These are phyloP conservation scores for Cepphus grylle DNA, from an alignment of 2,113 vertebrate genomes.

Conservation along the genomic window DNA sequence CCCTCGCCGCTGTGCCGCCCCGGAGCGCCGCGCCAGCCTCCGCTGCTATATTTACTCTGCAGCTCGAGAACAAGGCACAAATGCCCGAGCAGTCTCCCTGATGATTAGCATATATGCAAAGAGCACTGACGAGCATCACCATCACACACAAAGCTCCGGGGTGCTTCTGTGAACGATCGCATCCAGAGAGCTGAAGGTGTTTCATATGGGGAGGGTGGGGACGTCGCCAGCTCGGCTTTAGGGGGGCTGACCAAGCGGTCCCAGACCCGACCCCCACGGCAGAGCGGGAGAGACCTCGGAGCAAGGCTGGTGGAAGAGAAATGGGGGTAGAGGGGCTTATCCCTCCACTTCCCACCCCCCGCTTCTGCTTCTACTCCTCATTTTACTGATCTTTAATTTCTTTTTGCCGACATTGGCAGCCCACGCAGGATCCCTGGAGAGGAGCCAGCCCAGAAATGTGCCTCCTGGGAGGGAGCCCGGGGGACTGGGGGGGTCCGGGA, in stretches of 20 bases:
- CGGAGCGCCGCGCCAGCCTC: fast-evolving
- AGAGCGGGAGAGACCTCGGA: fast-evolving
- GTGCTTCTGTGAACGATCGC: fast-evolving
- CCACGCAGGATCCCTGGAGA: not conserved
- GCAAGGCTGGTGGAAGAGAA: not conserved
- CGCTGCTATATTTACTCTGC: not conserved
- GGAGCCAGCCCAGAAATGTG: not conserved
- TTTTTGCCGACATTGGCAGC: fast-evolving
- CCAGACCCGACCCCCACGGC: fast-evolving
- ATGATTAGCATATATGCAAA: not conserved
- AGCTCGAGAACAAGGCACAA: not conserved
- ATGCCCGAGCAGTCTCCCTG: not conserved
- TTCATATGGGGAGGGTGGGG: fast-evolving
- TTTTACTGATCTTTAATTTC: not conserved
- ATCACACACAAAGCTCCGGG: fast-evolving
- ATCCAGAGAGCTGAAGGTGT: not conserved
- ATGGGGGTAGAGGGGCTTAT: not conserved
- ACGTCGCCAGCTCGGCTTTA: not conserved
- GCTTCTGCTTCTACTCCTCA: not conserved
- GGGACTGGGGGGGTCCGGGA: fast-evolving
- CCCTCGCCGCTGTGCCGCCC: not conserved
- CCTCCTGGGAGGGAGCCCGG: not conserved
- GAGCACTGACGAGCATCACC: not conserved
- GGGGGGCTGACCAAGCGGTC: fast-evolving
- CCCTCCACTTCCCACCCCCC: fast-evolving